Base-by-base conservation (phyloP, 1,140 invertebrate species). In the Acromyrmex heyeri region DNA sequence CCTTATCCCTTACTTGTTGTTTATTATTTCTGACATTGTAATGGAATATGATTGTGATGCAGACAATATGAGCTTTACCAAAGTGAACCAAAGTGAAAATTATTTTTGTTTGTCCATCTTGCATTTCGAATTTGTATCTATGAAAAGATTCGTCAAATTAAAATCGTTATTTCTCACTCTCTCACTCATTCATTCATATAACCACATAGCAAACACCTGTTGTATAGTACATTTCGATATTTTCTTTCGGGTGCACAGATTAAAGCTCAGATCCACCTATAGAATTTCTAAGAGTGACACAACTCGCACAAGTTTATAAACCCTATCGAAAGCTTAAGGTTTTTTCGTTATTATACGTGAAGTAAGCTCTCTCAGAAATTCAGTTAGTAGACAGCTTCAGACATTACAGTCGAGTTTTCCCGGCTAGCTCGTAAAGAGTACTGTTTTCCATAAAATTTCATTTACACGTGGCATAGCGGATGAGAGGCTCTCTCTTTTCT, bases 381-480 rank as follows among this genome's bases (percentile, higher is more conserved):
- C n/a, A 24, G 12, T 67, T 16, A 30, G 53, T 21, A 14, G 53
- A 59, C 21, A 77, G 16, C 57, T 8, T 44, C 21, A 34, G 21
- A 38, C 18, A 48, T 44, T 27, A 30, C 10, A 16, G 12, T 48
- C 24, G 30, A 34, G 53, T 30, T 50, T 12, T 27, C 4, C 2
- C 21, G 16, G 16, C 24, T 62, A 77, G 3, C 14, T 24, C 44
- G 1, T 59, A 48, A 44, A 38, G 21, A n/a, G 14, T 27, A 18
- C n/a, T 38, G 16, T 61, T 61, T 76, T 75, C 30, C 21, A 59
- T 76, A 61, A 76, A 76, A 61, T 38, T 76, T n/a, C 14, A 76
- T 59, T 59, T 76, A 16, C 34, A 61, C 8, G 55, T 6, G 8
- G 53, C 12, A 0, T 7, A 34, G 14, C 6, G n/a, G 53, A 75